Percentiles rank a stretch among this genome's conserved stretches.
Evolutionary conservation across 2,888 invertebrate genomes (phyloP).

Genomic region (Phlogophora meticulosa): DNA sequence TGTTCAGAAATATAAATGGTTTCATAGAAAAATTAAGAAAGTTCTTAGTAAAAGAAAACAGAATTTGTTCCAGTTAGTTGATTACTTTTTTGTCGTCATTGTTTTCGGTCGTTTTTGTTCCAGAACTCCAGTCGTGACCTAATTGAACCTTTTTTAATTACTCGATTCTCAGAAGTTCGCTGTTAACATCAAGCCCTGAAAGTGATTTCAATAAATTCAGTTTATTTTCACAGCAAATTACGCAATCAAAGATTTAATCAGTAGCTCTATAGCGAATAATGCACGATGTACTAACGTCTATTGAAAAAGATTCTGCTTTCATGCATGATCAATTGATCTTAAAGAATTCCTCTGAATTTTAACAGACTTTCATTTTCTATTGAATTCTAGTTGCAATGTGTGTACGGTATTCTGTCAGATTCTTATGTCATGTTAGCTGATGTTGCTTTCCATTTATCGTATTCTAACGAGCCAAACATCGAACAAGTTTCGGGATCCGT

Average conservation of each 20-base stretch:
- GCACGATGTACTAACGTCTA: neutral
- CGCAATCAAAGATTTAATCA: neutral
- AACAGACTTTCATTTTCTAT: neutral
- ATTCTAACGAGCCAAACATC: constrained; percentile 13
- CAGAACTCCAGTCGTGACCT: neutral
- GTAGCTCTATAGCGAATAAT: neutral
- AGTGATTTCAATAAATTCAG: neutral
- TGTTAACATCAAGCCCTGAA: neutral
- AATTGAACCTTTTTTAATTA: constrained; percentile 21
- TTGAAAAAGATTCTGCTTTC: neutral
- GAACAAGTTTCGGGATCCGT: neutral
- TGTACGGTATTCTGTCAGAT: neutral
- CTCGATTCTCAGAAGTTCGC: neutral
- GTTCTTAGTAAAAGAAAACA: neutral
- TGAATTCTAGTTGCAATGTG: neutral
- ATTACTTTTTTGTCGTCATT: constrained; percentile 20
- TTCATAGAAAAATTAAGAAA: constrained; percentile 11
- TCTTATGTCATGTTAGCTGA: neutral
- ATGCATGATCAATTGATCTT: constrained; percentile 1
- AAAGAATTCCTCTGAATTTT: neutral
- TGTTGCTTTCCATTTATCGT: neutral
- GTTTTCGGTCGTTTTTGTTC: neutral
- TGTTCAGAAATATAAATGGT: neutral
- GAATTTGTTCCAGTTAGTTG: constrained; percentile 12
- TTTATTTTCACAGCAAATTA: neutral